phyloP scores from a whole-genome alignment of 2,113 vertebrate species.

The Eira barbara region DNA sequence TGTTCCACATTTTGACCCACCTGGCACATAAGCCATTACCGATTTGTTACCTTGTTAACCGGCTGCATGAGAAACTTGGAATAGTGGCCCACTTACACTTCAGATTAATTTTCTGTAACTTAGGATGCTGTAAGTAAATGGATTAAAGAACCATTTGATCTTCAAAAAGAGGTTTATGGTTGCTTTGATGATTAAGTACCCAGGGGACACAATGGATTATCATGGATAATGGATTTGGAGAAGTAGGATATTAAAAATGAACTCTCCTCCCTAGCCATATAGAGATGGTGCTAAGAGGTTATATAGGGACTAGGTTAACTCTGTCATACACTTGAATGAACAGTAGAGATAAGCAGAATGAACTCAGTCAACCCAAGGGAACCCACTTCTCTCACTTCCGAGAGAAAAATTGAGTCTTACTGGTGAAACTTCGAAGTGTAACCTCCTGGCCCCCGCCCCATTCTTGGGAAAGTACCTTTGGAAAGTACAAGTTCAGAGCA shows the following conservation, averaged over 20 bases:
- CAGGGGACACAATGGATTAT: slow-evolving; percentile 79
- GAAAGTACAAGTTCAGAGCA: not conserved
- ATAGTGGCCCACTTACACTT: slow-evolving; percentile 75
- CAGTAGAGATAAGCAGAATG: not conserved
- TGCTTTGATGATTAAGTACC: slow-evolving; percentile 82
- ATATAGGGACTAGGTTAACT: not conserved
- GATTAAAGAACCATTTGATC: slow-evolving; percentile 85
- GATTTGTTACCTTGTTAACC: slow-evolving; percentile 60
- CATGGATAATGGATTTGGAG: slow-evolving; percentile 80
- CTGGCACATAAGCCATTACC: slow-evolving; percentile 65
- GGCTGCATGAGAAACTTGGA: slow-evolving; percentile 62
- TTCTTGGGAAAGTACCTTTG: not conserved
- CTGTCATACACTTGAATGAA: not conserved
- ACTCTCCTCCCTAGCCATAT: not conserved
- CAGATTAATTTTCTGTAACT: slow-evolving; percentile 82
- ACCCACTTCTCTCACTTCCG: not conserved
- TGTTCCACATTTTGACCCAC: slow-evolving; percentile 54
- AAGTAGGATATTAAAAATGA: slow-evolving; percentile 68
- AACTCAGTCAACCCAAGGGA: not conserved
- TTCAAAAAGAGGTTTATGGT: slow-evolving; percentile 82
- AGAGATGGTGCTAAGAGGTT: not conserved
- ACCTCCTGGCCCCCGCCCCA: not conserved
- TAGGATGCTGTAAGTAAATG: slow-evolving; percentile 81
- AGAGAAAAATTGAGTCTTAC: not conserved
- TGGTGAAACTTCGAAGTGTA: not conserved